These are phyloP conservation scores for Formicarius rufipectus DNA, from an alignment of 2,113 vertebrate species.

Conservation along the genomic window DNA sequence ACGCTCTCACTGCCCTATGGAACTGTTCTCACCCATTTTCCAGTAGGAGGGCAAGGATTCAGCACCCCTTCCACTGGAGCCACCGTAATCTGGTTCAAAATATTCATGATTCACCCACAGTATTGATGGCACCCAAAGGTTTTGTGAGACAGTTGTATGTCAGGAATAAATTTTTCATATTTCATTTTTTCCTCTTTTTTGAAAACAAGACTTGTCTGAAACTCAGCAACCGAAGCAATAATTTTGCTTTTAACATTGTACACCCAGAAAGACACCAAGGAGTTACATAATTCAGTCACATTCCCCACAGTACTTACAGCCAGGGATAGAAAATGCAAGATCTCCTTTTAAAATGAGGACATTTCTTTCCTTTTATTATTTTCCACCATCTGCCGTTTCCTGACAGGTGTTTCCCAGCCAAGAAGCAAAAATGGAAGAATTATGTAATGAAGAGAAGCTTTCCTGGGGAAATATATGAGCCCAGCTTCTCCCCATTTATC, in stretches of 20 bases:
- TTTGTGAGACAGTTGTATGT: background rate
- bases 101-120: background rate
- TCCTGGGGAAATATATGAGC: background rate
- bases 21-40: background rate
- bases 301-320: slow-evolving; percentile 9
- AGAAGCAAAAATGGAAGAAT: slow-evolving; percentile 40
- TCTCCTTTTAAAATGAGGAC: slow-evolving; percentile 39
- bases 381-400: slow-evolving; percentile 52
- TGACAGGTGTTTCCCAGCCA: slow-evolving; percentile 42
- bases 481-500: background rate
- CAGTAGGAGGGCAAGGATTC: background rate
- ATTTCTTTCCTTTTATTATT: slow-evolving; percentile 48
- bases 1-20: rapidly evolving
- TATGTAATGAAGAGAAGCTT: slow-evolving; percentile 49
- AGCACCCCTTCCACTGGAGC: background rate
- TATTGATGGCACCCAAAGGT: background rate
- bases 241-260: slow-evolving; percentile 16
- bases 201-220: background rate
- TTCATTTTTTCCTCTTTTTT: background rate
- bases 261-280: background rate
- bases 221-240: background rate
- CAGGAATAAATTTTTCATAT: background rate
- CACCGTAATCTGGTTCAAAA: background rate
- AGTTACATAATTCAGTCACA: slow-evolving; percentile 21
- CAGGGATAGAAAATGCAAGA: slow-evolving; percentile 25